Evolutionary conservation across 2,888 invertebrate genomes (phyloP).

Genomic region (Molorchus minor): DNA sequence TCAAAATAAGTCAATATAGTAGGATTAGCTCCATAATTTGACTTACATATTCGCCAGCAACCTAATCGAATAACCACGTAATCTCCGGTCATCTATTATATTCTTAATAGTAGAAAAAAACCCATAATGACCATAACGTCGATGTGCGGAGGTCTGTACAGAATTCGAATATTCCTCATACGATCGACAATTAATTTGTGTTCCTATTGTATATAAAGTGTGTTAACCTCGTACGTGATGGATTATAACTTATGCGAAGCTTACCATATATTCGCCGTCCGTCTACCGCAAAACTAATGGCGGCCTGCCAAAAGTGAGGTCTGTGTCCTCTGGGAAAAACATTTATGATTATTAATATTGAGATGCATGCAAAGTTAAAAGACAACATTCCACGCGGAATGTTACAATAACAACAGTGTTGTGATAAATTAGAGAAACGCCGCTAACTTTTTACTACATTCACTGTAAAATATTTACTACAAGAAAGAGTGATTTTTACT

Average conservation of each 20-base stretch:
- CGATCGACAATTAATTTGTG: constrained; percentile 23
- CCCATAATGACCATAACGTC: constrained; percentile 8
- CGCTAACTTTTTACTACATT: too few species aligned
- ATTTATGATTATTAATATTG: neutral
- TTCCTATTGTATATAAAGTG: constrained; percentile 29
- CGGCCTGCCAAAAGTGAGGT: constrained; percentile 19
- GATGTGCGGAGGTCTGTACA: neutral
- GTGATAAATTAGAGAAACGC: too few species aligned
- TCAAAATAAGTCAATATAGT: neutral
- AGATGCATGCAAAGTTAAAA: too few species aligned
- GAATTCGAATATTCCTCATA: constrained; percentile 16
- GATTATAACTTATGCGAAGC: constrained; percentile 21
- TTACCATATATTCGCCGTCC: constrained; percentile 20
- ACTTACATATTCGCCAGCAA: neutral
- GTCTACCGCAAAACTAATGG: constrained; percentile 17
- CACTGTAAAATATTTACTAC: too few species aligned
- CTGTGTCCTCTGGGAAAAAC: constrained; percentile 10
- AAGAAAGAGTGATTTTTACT: too few species aligned
- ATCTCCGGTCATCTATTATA: constrained; percentile 11
- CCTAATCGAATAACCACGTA: constrained; percentile 7
- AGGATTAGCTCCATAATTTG: constrained; percentile 4
- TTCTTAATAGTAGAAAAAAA: constrained; percentile 8
- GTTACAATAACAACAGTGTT: too few species aligned
- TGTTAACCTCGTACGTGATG: constrained; percentile 32
- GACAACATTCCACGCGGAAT: too few species aligned